phyloP scores from a whole-genome alignment of 2,888 invertebrate genomes.

The Standfussiana lucernea region DNA sequence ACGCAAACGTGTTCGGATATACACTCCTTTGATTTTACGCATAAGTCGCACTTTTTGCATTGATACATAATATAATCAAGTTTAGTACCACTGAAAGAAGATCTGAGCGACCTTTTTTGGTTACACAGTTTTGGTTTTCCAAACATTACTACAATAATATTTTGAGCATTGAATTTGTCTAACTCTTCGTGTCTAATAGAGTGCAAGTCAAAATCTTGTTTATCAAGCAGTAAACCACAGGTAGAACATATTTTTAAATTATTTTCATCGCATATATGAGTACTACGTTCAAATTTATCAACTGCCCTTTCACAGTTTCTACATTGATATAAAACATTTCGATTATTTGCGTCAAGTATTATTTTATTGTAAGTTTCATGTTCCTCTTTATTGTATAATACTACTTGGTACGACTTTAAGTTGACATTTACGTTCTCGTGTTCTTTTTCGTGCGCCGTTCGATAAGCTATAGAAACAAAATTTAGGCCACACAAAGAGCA shows the following conservation, averaged over 20 bases:
- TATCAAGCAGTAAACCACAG: conserved; percentile 77
- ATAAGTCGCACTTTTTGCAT: conserved; percentile 78
- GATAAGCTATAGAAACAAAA: conserved; percentile 72
- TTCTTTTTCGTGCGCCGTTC: conserved; percentile 75
- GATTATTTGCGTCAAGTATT: conserved; percentile 65
- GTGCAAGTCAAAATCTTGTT: conserved; percentile 74
- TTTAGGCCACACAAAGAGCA: conserved; percentile 78
- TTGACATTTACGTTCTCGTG: conserved; percentile 69
- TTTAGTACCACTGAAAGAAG: conserved; percentile 75
- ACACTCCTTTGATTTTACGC: conserved; percentile 68
- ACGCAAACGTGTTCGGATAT: conserved; percentile 75
- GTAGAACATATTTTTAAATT: conserved; percentile 73
- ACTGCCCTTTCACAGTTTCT: conserved; percentile 78
- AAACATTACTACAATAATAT: conserved; percentile 80
- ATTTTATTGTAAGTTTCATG: conserved; percentile 72
- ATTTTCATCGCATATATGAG: conserved; percentile 73
- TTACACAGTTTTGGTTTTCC: conserved; percentile 65
- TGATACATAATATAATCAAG: conserved; percentile 80
- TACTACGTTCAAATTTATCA: conserved; percentile 68
- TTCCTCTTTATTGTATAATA: conserved; percentile 76
- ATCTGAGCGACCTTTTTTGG: conserved; percentile 28
- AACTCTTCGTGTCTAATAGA: conserved; percentile 75
- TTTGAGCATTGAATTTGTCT: conserved; percentile 71
- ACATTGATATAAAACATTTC: conserved; percentile 80
- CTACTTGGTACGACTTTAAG: conserved; percentile 74